phyloP scores from a whole-genome alignment of 2,888 invertebrate genomes.

The Heliconius cydno region DNA sequence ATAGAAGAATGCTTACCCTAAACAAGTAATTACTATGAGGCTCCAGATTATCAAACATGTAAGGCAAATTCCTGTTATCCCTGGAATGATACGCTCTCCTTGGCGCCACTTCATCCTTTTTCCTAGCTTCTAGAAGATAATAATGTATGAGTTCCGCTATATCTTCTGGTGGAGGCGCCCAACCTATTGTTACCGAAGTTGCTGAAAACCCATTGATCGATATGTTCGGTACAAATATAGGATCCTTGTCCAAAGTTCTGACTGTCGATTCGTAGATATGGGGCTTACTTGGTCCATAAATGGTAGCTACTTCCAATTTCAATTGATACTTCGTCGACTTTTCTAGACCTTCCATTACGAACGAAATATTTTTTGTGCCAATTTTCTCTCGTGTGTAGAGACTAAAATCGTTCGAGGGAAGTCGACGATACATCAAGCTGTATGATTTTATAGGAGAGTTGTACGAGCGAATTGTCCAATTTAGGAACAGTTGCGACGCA shows the following conservation, averaged over 20 bases:
- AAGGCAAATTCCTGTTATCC: conserved; percentile 86
- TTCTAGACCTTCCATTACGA: conserved; percentile 86
- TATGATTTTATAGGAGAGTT: conserved; percentile 87
- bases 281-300: conserved; percentile 83
- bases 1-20: conserved; percentile 75
- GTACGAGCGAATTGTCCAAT: conserved; percentile 91
- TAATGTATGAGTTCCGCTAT: conserved; percentile 89
- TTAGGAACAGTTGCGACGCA: conserved; percentile 88
- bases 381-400: conserved; percentile 84
- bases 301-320: conserved; percentile 86
- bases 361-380: conserved; percentile 85
- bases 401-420: conserved; percentile 55
- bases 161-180: conserved; percentile 87
- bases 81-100: conserved; percentile 86
- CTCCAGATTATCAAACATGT: conserved; percentile 90
- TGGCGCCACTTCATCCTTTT: conserved; percentile 78
- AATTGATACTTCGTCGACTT: conserved; percentile 87
- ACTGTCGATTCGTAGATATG: conserved; percentile 79
- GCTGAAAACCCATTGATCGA: conserved; percentile 87
- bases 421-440: conserved; percentile 80
- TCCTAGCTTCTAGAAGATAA: conserved; percentile 87
- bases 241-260: conserved; percentile 87
- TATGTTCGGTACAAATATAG: conserved; percentile 90
- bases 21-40: conserved; percentile 92
- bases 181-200: conserved; percentile 92